These are phyloP conservation scores for Drosophila paranaensis DNA, from an alignment of 2,888 invertebrate species.

Conservation along the genomic window DNA sequence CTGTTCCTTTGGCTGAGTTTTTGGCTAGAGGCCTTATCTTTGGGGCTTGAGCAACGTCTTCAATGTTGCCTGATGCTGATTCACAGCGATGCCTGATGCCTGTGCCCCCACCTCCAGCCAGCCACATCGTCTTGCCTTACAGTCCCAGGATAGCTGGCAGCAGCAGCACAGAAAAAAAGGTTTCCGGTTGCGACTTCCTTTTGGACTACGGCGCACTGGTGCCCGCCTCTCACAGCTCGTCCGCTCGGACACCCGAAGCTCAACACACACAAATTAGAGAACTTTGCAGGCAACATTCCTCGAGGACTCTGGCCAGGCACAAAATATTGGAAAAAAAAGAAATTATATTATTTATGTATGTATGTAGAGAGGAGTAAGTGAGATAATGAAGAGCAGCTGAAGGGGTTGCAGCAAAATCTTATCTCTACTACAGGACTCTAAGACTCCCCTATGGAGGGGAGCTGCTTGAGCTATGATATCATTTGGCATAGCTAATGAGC, in stretches of 20 bases:
- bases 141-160: conserved; percentile 54
- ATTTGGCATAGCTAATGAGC: neutral
- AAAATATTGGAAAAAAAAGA: conserved; percentile 52
- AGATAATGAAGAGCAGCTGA: conserved; percentile 46
- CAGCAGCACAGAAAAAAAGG: conserved; percentile 54
- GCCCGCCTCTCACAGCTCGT: neutral
- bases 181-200: conserved; percentile 82
- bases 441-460: too few species aligned
- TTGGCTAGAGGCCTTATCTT: conserved; percentile 61
- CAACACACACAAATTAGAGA: conserved; percentile 78
- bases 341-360: conserved; percentile 24
- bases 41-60: conserved; percentile 55
- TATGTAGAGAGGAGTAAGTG: conserved; percentile 34
- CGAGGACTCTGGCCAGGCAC: conserved; percentile 42
- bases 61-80: conserved; percentile 57
- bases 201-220: conserved; percentile 27
- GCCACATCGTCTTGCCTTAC: conserved; percentile 49
- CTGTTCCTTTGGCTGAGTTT: conserved; percentile 55
- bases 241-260: conserved; percentile 70
- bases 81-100: conserved; percentile 58
- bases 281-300: conserved; percentile 57
- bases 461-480: neutral
- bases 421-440: neutral
- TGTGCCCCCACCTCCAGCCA: conserved; percentile 10
- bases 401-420: neutral